Evolutionary conservation across 2,113 vertebrate genomes (phyloP), one percentile per base, ranked within the genome.

Genomic region (Drymodes brunneopygia): DNA sequence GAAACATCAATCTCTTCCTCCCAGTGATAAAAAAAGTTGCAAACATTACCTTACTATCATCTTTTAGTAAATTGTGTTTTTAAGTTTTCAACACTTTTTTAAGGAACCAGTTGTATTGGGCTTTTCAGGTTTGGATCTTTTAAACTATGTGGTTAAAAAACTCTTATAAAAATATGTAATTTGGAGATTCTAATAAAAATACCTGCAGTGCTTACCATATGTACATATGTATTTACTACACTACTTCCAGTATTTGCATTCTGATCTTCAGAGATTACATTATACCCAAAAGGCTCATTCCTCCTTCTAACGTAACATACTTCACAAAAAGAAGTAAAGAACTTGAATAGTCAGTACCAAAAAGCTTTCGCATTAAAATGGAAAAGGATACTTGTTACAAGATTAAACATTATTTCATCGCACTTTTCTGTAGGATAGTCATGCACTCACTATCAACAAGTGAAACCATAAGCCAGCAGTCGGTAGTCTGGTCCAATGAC

Each of bases 321-420:
- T 97, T 97, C 94, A 95, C 81, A 97, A 92, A 97, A 97, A 95
- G 95, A 96, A 97, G 93, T 94, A 95, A 95, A 95, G 24, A 75
- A 90, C 84, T 95, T 92, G 38, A 88, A 97, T 15, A 96, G 70
- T 50, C 85, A 86, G 75, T 62, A 81, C 87, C 51, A 88, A 69
- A 62, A 88, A 77, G 50, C 33, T 33, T 82, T 27, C 71, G 82
- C 88, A 92, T 92, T 95, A 81, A 77, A 92, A 95, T 95, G 91
- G 62, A 86, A 51, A 82, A 60, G 31, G n/a, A 61, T 70, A 28
- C 9, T 67, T 82, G 40, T 66, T 70, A 71, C 45, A 66, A 73
- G 74, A 62, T 64, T 33, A 92, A 48, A 91, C 60, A 75, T 72
- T 78, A 88, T 69, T 83, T 75, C 91, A 94, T 40, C 62, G 86